Evolutionary conservation across 2,888 invertebrate genomes (phyloP), one percentile per base, ranked within the genome.

Genomic region (Melolontha melolontha): DNA sequence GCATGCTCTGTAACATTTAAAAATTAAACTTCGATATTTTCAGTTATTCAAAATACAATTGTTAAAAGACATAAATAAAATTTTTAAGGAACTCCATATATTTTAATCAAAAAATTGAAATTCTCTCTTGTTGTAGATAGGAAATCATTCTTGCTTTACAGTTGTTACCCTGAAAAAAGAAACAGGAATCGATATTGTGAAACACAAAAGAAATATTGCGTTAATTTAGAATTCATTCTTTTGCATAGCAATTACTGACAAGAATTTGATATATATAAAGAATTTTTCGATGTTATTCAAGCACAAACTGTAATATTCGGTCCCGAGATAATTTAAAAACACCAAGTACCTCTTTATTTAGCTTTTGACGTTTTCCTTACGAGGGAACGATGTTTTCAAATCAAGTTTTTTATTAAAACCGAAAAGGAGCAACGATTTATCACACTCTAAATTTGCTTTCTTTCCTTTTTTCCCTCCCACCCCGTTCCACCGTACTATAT

Each of bases 391-490:
- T 44, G 59, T 59, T 59, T 47, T 16, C 44, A 29, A 59, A 59
- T 59, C 59, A 59, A 44, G 59, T 64, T 64, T 64, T 50, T 64
- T 64, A 52, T 51, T 51, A 64, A 64, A 64, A 52, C 64, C 41
- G 51, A 64, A 64, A 52, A 64, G 51, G 42, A 64, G 49, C 51
- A 64, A 64, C 41, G 52, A 64, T 64, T 64, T 64, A 64, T 64
- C 64, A 49, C 41, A 41, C 64, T 14, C 51, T 27, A 39, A 64
- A 64, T 64, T 64, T 64, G 64, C 64, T 41, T 64, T 41, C 42
- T 40, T 50, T 64, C 34, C 34, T 34, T 34, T 34, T 34, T 34
- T 34, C 34, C 34, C 10, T 34, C 7, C 6, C 34, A 34, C 34
- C 34, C 34, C 34, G 2, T 6, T 5, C 34, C 34, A 34, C 6